phyloP scores from a whole-genome alignment of 2,113 vertebrate genomes.

The Copsychus sechellarum region DNA sequence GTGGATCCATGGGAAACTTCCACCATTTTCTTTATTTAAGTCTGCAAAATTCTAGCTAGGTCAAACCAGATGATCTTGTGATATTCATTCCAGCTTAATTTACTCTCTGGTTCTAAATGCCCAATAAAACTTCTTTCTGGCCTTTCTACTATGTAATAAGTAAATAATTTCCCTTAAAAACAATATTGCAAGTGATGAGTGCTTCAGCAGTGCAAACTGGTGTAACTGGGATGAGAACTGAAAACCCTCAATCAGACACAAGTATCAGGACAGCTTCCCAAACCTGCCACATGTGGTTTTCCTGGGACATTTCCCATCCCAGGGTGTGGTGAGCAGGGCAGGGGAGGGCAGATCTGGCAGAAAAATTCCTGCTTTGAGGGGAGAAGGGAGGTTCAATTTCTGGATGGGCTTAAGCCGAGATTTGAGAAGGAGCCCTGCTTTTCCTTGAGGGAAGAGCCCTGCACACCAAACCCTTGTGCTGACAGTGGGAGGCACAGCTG shows the following conservation, averaged over 20 bases:
- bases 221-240: background rate
- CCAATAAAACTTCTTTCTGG: background rate
- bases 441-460: background rate
- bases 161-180: background rate
- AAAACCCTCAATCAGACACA: background rate
- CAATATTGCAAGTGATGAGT: fast-evolving
- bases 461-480: fast-evolving
- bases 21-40: background rate
- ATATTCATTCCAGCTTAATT: background rate
- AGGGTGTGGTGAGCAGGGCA: background rate
- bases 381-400: background rate
- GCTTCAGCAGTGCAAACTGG: background rate
- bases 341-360: background rate
- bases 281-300: background rate
- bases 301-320: background rate
- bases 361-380: background rate
- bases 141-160: background rate
- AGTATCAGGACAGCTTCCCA: background rate
- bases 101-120: background rate
- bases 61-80: background rate
- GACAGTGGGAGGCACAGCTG: background rate
- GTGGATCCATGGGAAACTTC: background rate
- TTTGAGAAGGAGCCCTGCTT: background rate
- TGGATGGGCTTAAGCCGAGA: background rate
- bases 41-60: background rate